Conservation (phyloP, 1,140 invertebrate genomes). For the Elysia chlorotica region DNA sequence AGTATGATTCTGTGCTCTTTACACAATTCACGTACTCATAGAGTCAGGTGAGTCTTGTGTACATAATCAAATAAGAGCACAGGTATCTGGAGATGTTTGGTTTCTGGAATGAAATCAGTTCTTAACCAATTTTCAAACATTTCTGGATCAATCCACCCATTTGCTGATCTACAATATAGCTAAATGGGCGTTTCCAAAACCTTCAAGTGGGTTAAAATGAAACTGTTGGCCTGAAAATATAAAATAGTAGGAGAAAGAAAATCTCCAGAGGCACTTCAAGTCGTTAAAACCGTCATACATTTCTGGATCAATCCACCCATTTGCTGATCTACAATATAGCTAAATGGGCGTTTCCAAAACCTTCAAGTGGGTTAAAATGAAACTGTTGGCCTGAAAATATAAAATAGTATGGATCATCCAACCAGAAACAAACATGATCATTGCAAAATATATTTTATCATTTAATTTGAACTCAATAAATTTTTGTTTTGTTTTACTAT, state of each 20-base stretch:
- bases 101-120: background rate
- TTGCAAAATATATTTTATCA: too few species aligned
- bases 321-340: background rate
- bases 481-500: too few species aligned
- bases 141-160: background rate
- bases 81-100: background rate
- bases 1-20: background rate
- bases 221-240: background rate
- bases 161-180: background rate
- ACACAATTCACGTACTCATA: background rate
- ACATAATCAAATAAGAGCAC: background rate
- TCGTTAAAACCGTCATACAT: background rate
- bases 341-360: background rate
- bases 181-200: background rate
- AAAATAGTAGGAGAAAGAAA: background rate
- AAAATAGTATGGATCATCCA: too few species aligned
- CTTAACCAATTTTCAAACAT: background rate
- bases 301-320: background rate
- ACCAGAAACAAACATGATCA: too few species aligned
- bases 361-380: background rate
- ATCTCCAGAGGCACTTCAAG: background rate
- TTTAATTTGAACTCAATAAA: too few species aligned
- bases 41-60: background rate
- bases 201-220: background rate
- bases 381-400: background rate